A percentile compares a stretch with the other conserved stretches of the same genome.
These are phyloP conservation scores for Dermolepida albohirtum DNA, from an alignment of 2,888 invertebrate species.

Conservation along the genomic window DNA sequence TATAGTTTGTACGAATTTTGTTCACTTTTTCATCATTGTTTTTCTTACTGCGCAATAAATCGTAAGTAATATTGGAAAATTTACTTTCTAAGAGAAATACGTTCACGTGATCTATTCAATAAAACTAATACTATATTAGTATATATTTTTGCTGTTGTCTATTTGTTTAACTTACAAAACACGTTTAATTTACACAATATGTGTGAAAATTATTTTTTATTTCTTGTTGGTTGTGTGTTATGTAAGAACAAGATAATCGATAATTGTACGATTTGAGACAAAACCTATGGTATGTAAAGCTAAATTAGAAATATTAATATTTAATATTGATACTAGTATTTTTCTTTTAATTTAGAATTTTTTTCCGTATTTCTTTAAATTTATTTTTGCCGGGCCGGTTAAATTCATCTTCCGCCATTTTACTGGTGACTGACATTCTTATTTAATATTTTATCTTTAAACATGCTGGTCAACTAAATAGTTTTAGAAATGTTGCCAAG, in stretches of 20 bases:
- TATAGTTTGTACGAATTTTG: not conserved
- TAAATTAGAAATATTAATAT: constrained; percentile 17
- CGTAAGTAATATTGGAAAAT: constrained; percentile 16
- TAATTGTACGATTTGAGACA: constrained; percentile 23
- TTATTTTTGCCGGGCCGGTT: not conserved
- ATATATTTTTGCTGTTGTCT: constrained; percentile 1
- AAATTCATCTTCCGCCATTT: constrained; percentile 30
- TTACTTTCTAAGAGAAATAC: not conserved
- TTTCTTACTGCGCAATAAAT: not conserved
- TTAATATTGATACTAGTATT: constrained; percentile 1
- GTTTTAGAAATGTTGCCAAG: constrained; percentile 39
- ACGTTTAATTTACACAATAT: not conserved
- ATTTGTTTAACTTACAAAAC: constrained; percentile 5
- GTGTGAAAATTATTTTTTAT: too few relatives aligned
- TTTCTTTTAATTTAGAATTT: not conserved
- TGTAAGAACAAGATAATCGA: constrained; percentile 43
- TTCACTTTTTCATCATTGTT: not conserved
- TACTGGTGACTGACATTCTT: constrained; percentile 15
- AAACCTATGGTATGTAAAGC: not conserved
- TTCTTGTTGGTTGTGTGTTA: constrained; percentile 18
- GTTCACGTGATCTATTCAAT: constrained; percentile 20
- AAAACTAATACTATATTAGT: not conserved
- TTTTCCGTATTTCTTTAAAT: not conserved
- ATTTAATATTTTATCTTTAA: constrained; percentile 10
- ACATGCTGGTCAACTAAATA: constrained; percentile 13